Conservation (phyloP, 2,888 invertebrate species). For the Julus scandinavius region DNA sequence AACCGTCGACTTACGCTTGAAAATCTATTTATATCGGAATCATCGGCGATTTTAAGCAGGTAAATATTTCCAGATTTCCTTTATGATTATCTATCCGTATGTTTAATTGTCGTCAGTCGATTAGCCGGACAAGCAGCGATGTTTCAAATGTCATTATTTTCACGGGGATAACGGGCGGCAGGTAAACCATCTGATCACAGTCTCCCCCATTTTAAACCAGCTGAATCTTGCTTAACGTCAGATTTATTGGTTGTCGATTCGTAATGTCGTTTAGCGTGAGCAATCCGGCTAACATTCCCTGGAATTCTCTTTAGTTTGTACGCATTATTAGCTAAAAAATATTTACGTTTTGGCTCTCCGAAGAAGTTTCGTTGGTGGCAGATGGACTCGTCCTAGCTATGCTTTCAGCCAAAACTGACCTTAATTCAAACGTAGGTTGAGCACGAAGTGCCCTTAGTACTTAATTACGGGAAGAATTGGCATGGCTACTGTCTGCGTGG, state of each 20-base stretch:
- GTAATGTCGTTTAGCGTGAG: background rate
- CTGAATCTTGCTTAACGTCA: background rate
- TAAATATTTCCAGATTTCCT: background rate
- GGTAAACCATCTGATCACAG: conserved; percentile 54
- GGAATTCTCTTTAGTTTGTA: background rate
- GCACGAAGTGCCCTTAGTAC: background rate
- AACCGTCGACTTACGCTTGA: background rate
- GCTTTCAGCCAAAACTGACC: conserved; percentile 2
- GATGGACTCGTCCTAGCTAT: background rate
- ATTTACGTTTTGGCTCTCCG: background rate
- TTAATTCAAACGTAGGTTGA: background rate
- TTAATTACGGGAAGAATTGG: background rate
- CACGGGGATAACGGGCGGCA: conserved; percentile 40
- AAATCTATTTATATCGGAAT: conserved; percentile 48
- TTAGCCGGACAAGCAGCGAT: background rate
- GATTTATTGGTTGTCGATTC: background rate
- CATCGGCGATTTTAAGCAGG: conserved; percentile 49
- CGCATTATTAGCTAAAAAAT: background rate
- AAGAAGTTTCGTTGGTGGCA: background rate
- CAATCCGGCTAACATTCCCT: background rate
- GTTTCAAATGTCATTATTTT: background rate
- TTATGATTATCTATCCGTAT: background rate
- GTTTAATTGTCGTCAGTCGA: background rate
- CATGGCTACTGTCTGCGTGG: background rate
- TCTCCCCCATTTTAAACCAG: conserved; percentile 5